Evolutionary conservation across 1,140 invertebrate genomes (phyloP).

Genomic region (Cataglyphis hispanica): DNA sequence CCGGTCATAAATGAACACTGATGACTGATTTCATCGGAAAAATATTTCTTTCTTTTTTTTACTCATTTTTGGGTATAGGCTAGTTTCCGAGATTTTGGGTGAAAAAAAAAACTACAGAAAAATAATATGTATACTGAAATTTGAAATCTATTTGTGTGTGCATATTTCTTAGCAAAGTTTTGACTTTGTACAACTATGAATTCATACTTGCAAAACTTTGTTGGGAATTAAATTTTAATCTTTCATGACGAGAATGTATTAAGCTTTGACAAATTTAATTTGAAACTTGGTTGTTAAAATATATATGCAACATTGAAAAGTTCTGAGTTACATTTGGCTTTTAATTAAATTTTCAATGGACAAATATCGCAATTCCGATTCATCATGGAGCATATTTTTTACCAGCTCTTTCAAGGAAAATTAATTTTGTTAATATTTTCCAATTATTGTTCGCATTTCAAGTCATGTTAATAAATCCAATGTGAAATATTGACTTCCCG

Average conservation of each 20-base stretch:
- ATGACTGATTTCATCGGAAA: background rate
- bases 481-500: conserved; percentile 7
- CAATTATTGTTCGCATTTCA: background rate
- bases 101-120: background rate
- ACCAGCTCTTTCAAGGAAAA: background rate
- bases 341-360: conserved; percentile 32
- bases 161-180: background rate
- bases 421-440: background rate
- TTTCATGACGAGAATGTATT: background rate
- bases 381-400: conserved; percentile 31
- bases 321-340: background rate
- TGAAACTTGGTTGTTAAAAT: background rate
- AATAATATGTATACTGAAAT: background rate
- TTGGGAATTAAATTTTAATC: background rate
- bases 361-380: background rate
- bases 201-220: background rate
- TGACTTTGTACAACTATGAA: background rate
- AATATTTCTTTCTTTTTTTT: background rate
- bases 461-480: background rate
- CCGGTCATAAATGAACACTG: conserved; percentile 14
- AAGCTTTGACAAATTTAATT: conserved; percentile 12
- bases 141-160: background rate
- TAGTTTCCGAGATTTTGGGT: background rate
- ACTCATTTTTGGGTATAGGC: background rate
- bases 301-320: background rate